phyloP scores from a whole-genome alignment of 1,140 invertebrate species.

The Drosophila bifasciata region DNA sequence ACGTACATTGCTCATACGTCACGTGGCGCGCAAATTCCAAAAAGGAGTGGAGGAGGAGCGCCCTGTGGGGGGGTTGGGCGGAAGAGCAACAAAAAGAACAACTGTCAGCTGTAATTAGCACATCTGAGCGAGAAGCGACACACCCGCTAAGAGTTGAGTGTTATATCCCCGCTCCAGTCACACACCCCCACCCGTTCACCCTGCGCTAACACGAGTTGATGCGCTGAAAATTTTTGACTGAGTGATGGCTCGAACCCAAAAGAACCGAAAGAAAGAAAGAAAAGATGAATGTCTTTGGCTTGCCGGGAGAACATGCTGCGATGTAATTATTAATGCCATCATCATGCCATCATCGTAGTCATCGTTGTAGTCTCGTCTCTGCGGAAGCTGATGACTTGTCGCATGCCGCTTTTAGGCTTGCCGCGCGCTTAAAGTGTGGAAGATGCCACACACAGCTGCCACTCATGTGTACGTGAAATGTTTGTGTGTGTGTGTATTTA shows the following conservation, averaged over 20 bases:
- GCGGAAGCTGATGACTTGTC: slow-evolving; percentile 47
- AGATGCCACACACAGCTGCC: slow-evolving; percentile 15
- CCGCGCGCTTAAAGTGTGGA: slow-evolving; percentile 43
- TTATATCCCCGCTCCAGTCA: slow-evolving; percentile 12
- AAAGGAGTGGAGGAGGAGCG: slow-evolving; percentile 32
- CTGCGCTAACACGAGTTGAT: slow-evolving; percentile 64
- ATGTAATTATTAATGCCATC: slow-evolving; percentile 76
- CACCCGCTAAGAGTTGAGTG: slow-evolving; percentile 34
- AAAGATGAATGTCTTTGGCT: slow-evolving; percentile 77
- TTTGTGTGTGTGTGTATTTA: too few relatives aligned
- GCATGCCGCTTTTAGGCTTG: slow-evolving; percentile 46
- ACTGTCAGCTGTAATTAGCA: slow-evolving; percentile 81
- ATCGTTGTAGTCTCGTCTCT: background rate
- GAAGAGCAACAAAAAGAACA: slow-evolving; percentile 56
- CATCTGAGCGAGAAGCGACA: slow-evolving; percentile 55
- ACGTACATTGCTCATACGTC: slow-evolving; percentile 81
- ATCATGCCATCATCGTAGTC: slow-evolving; percentile 27
- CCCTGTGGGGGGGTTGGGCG: background rate
- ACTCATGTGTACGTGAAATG: background rate
- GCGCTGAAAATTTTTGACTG: slow-evolving; percentile 77
- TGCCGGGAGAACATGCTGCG: slow-evolving; percentile 48
- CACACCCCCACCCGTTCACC: slow-evolving; percentile 16
- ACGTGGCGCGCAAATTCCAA: slow-evolving; percentile 56
- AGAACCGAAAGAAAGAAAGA: too few relatives aligned
- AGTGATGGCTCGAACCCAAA: slow-evolving; percentile 53